Evolutionary conservation across 2,797 vertebrate species (phyloP), one percentile per base, ranked within the genome.

Genomic region (Sebastes wilsoni): DNA sequence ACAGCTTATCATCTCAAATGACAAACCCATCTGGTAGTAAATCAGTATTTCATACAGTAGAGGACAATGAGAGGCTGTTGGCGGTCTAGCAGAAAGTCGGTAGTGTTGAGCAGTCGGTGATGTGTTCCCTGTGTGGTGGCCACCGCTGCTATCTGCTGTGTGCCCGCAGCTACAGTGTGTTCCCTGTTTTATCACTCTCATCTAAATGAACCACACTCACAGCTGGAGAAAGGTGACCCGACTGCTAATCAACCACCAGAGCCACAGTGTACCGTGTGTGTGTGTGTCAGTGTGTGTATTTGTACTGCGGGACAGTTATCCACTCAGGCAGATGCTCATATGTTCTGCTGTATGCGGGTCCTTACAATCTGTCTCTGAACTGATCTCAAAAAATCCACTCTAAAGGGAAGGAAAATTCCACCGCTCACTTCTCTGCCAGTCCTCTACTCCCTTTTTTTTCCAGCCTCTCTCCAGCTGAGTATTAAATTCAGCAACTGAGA

Each of bases 401-500:
- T 83, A 75, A 89, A 86, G 90, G 88, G 85, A 90, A 87, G 79
- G 79, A 91, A 92, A 91, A 94, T 90, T 90, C 91, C 80, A 80
- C 69, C 68, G 84, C 90, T 90, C 88, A 91, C 88, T 86, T 89
- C 81, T 91, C 84, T 87, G 90, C 88, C 79, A 86, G 88, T 90
- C 81, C 89, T 83, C 74, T 85, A 52, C 83, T 86, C 68, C 75
- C 69, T 77, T 83, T 82, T 84, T 82, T 82, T 83, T 78, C 75
- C 68, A 87, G 81, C 86, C 85, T 89, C 87, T 90, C 89, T 93
- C 89, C 86, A 92, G 91, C 91, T 94, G 92, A 94, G 94, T 95
- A 95, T 95, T 96, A 96, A 94, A 95, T 95, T 94, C 94, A 94
- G 95, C 95, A 92, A 92, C 91, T 91, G 94, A 96, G 94, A 96